Percentiles rank a stretch among this genome's conserved stretches.
Conservation (phyloP, 2,797 vertebrate species). For the Lutra lutra region DNA sequence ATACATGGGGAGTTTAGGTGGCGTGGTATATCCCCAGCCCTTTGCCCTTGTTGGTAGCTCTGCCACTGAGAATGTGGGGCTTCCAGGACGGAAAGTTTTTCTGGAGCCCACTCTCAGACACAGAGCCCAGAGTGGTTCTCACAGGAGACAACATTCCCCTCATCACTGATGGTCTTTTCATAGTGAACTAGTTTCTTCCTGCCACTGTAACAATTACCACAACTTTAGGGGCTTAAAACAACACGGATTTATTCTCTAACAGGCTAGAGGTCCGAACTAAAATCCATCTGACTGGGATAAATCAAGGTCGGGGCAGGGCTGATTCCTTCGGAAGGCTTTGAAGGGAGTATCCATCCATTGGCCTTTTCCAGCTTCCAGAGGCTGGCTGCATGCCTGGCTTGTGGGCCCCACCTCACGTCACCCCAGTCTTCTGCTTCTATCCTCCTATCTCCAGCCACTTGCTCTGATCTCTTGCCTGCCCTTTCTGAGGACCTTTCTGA, state of each 20-base stretch:
- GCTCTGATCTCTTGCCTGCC: background rate
- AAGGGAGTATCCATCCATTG: background rate
- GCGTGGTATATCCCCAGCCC: fast-evolving
- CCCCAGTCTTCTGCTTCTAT: background rate
- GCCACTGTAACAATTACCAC: background rate
- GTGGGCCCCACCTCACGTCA: background rate
- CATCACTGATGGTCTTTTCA: background rate
- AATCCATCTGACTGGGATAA: background rate
- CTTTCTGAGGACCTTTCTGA: background rate
- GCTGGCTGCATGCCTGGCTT: background rate
- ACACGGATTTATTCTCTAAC: background rate
- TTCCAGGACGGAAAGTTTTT: background rate
- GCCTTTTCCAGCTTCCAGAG: background rate
- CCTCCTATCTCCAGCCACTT: background rate
- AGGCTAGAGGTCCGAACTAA: background rate
- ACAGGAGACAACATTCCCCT: background rate
- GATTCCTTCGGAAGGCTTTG: background rate
- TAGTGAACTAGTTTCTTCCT: background rate
- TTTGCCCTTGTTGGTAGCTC: background rate
- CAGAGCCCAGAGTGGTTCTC: background rate
- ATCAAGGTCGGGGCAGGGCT: background rate
- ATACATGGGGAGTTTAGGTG: background rate
- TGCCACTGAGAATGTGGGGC: background rate
- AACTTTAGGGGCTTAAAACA: background rate
- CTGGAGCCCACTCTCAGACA: background rate